Conservation (phyloP, 2,113 vertebrate species). For the Muntiacus muntjak region DNA sequence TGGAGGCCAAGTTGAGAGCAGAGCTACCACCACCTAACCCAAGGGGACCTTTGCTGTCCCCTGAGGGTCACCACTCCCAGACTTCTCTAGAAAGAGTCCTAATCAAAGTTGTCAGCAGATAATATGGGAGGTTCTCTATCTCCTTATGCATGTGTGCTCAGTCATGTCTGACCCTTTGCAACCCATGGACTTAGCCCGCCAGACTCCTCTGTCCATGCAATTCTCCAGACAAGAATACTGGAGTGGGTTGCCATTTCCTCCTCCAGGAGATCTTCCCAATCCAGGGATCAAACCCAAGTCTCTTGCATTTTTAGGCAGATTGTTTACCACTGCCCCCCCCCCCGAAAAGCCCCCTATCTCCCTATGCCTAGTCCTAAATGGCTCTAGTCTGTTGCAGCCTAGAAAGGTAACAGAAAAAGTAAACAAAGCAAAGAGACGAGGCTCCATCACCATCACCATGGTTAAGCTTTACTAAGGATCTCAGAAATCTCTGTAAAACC, state of each 20-base stretch:
- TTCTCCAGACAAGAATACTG: not conserved
- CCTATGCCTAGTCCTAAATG: not conserved
- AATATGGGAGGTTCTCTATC: not conserved
- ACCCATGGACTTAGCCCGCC: not conserved
- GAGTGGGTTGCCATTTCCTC: not conserved
- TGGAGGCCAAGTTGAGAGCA: not conserved
- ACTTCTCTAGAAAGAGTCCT: not conserved
- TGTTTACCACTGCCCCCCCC: not conserved
- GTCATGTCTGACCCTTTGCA: not conserved
- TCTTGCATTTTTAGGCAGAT: not conserved
- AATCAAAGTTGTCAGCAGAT: not conserved
- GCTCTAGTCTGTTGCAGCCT: not conserved
- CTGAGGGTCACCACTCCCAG: not conserved
- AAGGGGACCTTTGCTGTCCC: not conserved
- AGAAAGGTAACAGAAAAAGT: not conserved
- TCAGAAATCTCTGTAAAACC: not conserved
- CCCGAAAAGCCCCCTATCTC: not conserved
- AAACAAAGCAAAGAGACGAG: not conserved
- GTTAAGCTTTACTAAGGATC: not conserved
- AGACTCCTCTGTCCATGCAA: not conserved
- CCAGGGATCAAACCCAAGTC: not conserved
- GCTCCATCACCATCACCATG: not conserved
- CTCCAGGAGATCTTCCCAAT: not conserved
- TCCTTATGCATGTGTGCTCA: not conserved
- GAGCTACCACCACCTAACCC: not conserved